phyloP scores from a whole-genome alignment of 2,888 invertebrate species.

The Seladonia tumulorum region DNA sequence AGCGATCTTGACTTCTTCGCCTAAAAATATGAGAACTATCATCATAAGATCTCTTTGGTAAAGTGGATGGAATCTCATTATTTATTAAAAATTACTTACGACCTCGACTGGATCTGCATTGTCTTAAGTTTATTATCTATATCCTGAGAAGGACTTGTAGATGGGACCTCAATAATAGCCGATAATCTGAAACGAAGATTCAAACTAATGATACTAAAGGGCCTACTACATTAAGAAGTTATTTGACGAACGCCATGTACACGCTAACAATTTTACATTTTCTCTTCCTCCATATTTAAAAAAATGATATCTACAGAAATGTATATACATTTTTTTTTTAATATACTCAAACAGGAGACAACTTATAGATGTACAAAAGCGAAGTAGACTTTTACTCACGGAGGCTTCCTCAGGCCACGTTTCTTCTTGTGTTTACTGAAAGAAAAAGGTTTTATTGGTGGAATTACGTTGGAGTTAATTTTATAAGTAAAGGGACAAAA shows the following conservation, averaged over 20 bases:
- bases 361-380: not conserved
- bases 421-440: slow-evolving; percentile 83
- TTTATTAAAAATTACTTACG: slow-evolving; percentile 76
- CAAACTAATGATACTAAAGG: slow-evolving; percentile 39
- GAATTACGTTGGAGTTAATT: slow-evolving; percentile 46
- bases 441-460: slow-evolving; percentile 71
- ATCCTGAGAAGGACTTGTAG: slow-evolving; percentile 79
- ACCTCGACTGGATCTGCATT: slow-evolving; percentile 79
- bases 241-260: not conserved
- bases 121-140: slow-evolving; percentile 80
- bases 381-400: slow-evolving; percentile 75
- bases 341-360: not conserved
- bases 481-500: slow-evolving; percentile 70
- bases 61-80: not conserved
- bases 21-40: slow-evolving; percentile 32
- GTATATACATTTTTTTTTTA: not conserved
- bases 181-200: slow-evolving; percentile 72
- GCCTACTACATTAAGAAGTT: slow-evolving; percentile 16
- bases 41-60: slow-evolving; percentile 12
- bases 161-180: slow-evolving; percentile 76
- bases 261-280: not conserved
- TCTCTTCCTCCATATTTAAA: not conserved
- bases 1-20: slow-evolving; percentile 74
- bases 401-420: slow-evolving; percentile 78
- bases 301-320: not conserved